phyloP scores from a whole-genome alignment of 1,140 invertebrate genomes.

The Batillaria attramentaria region DNA sequence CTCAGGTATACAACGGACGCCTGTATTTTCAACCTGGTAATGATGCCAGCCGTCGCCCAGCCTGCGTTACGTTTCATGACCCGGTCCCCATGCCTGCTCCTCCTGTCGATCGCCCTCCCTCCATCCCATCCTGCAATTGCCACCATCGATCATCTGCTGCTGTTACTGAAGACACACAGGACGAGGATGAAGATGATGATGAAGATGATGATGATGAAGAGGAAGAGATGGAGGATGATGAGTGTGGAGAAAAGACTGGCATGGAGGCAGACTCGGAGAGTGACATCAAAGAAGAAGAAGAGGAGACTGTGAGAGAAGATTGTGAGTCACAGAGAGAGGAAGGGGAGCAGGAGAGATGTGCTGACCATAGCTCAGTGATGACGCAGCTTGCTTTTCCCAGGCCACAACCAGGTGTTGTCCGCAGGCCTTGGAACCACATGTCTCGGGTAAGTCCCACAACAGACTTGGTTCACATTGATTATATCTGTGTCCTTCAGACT shows the following conservation, averaged over 20 bases:
- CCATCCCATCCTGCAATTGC: background rate
- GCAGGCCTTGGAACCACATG: no score
- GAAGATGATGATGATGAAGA: background rate
- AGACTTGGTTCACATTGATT: no score
- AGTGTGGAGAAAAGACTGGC: no score
- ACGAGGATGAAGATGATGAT: conserved; percentile 1
- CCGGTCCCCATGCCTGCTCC: conserved; percentile 40
- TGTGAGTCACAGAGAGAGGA: no score
- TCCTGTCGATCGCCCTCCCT: conserved; percentile 4
- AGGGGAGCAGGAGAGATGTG: no score
- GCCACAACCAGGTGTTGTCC: no score
- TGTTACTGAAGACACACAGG: background rate
- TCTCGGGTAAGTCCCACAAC: no score
- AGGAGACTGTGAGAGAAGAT: no score
- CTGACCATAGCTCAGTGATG: no score
- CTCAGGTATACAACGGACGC: conserved; percentile 81
- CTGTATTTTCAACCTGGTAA: conserved; percentile 79
- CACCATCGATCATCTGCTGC: background rate
- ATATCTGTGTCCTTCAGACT: no score
- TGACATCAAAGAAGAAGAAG: conserved; percentile 17
- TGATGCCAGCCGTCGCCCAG: conserved; percentile 78
- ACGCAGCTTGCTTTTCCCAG: no score
- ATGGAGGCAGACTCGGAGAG: no score
- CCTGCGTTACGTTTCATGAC: conserved; percentile 76
- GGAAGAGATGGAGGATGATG: conserved; percentile 18